Percentiles rank a stretch among this genome's conserved stretches.
These are phyloP conservation scores for Genyomyrus donnyi DNA, from an alignment of 2,113 vertebrate genomes.

Conservation along the genomic window DNA sequence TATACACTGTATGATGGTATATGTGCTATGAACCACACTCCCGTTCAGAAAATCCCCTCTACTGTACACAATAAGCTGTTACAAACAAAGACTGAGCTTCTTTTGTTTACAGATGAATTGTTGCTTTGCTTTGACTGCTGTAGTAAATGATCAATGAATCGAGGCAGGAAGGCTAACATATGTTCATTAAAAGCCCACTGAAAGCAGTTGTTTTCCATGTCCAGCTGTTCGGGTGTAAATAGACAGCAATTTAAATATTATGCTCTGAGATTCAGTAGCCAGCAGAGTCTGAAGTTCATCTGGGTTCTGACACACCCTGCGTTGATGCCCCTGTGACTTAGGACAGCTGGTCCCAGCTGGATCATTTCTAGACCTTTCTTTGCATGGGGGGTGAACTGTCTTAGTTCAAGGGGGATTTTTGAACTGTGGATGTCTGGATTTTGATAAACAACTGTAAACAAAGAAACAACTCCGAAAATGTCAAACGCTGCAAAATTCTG, in stretches of 20 bases:
- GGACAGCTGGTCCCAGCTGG: background rate
- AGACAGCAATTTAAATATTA: background rate
- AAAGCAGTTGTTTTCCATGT: background rate
- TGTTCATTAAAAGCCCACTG: conserved; percentile 24
- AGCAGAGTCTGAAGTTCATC: background rate
- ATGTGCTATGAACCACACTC: conserved; percentile 38
- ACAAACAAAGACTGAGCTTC: conserved; percentile 31
- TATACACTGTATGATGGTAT: background rate
- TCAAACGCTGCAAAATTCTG: background rate
- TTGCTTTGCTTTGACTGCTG: background rate
- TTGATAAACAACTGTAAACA: background rate
- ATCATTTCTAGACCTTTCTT: conserved; percentile 3
- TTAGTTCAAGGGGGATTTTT: background rate
- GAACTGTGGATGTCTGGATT: background rate
- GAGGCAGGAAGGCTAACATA: conserved; percentile 9
- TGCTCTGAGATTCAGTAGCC: conserved; percentile 13
- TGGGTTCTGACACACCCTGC: background rate
- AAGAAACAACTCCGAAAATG: background rate
- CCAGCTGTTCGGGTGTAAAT: conserved; percentile 21
- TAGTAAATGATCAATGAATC: conserved; percentile 19
- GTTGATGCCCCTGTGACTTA: background rate
- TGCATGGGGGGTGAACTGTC: background rate
- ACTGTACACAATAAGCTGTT: conserved; percentile 36
- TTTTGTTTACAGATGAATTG: conserved; percentile 28
- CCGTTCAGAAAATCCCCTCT: conserved; percentile 35